These are phyloP conservation scores for Phengaris alcon DNA, from an alignment of 2,888 invertebrate genomes.

Conservation along the genomic window DNA sequence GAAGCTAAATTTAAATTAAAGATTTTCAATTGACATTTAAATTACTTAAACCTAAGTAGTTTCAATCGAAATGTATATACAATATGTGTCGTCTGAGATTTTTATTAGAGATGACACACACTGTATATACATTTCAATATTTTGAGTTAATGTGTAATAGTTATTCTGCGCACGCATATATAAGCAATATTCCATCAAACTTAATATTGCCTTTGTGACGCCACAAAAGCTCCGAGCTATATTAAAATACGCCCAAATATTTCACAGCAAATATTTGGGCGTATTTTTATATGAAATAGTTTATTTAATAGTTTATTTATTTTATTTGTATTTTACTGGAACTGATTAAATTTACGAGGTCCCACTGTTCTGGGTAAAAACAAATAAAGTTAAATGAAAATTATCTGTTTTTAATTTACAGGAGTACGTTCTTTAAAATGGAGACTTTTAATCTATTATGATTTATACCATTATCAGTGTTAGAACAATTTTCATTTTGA, in stretches of 20 bases:
- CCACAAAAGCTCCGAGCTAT: not conserved
- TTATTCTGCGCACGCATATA: too few relatives aligned
- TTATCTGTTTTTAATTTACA: not conserved
- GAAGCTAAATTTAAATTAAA: too few relatives aligned
- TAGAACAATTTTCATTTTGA: too few relatives aligned
- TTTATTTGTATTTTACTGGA: not conserved
- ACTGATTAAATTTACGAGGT: not conserved
- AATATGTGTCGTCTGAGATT: too few relatives aligned
- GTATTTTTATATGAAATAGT: not conserved
- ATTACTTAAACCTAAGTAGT: too few relatives aligned
- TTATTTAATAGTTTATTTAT: too few relatives aligned
- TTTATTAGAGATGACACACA: too few relatives aligned
- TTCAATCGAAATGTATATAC: too few relatives aligned
- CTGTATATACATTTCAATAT: too few relatives aligned
- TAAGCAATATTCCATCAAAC: not conserved
- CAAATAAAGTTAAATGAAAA: not conserved
- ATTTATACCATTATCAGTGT: too few relatives aligned
- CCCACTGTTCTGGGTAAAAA: not conserved
- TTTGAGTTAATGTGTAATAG: too few relatives aligned
- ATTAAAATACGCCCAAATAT: conserved; percentile 8
- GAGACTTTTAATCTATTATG: not conserved
- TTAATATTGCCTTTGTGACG: not conserved
- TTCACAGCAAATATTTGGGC: not conserved
- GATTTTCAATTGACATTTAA: too few relatives aligned
- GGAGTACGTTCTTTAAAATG: not conserved